Evolutionary conservation across 2,113 vertebrate species (phyloP), one percentile per base, ranked within the genome.

Genomic region (Aythya baeri): DNA sequence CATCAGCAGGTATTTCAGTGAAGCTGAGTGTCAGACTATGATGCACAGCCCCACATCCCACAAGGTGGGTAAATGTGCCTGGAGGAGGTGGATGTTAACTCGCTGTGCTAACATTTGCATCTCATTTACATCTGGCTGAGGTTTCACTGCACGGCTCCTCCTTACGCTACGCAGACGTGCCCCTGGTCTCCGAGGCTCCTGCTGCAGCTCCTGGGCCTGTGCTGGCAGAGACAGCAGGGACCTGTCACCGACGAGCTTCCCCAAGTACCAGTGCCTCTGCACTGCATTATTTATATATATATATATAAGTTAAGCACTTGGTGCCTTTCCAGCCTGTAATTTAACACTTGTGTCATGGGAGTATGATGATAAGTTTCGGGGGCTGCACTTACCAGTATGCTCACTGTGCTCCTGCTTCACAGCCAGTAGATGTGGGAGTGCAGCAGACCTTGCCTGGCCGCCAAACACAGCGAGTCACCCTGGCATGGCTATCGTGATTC

Each of bases 151-250:
- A 29, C 23, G 25, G 3, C 55, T 6, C 13, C 6, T 49, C 20
- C 0, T 23, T 7, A 14, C 0, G 1, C 29, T 13, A 9, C 4
- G 11, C 43, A 43, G 52, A 12, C 36, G 3, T 4, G 11, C 6
- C 44, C 52, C 23, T 5, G 13, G 6, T 26, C 58, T 29, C 14
- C 55, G 31, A 20, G 70, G 36, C 36, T 36, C 63, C 38, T 36
- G 8, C 17, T 7, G 29, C 55, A 57, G 57, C 41, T n/a, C n/a
- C 34, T 15, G 50, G 31, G 17, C 46, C 62, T 18, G 36, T 10
- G 13, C 13, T 31, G 16, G 25, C 34, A 57, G 73, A n/a, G 55
- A 26, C 7, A 21, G 46, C 18, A 49, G n/a, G 61, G 43, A 46
- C 27, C 7, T 1, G 17, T 27, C 7, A 0, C 31, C 54, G 9